Base-by-base conservation (phyloP, 2,113 vertebrate species). In the Oriolus oriolus region DNA sequence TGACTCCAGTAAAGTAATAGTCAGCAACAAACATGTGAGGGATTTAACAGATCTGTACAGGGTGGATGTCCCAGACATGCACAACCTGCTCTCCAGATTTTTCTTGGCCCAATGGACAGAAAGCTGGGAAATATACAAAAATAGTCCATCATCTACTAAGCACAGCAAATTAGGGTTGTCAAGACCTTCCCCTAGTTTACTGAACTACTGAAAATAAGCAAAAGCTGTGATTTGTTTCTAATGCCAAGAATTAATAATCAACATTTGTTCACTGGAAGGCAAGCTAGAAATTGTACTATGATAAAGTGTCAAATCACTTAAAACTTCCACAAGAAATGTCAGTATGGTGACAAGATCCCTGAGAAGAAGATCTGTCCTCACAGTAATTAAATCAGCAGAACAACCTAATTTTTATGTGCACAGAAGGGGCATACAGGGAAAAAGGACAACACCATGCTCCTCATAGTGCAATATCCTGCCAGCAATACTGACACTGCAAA, bases 211-310 rank as follows among this genome's bases (percentile, higher is more conserved):
- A 87, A 93, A 90, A 96, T 76, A 95, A 91, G 66, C 44, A 87
- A 94, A 95, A 97, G 69, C 82, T 95, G 65, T 79, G 84, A 91
- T 65, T 64, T 79, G 10, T 87, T 89, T 89, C 74, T 41, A 64
- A 94, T 83, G 82, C 78, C 74, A 85, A 73, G 57, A 91, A 61
- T 64, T 76, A 73, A 37, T 85, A 90, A 87, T 60, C 65, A 94
- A 82, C 41, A 69, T 84, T 87, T 73, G 49, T 49, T 91, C 84
- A 64, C 56, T 76, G n/a, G 49, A 76, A 93, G 69, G 89, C 13
- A 42, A 87, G 31, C 41, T 79, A 70, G 57, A 90, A 90, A 88
- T 74, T 76, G 41, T 82, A 26, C n/a, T 71, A 10, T 49, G 54
- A 52, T 64, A 71, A 77, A 54, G 56, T 71, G 74, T 77, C 73